These are phyloP conservation scores for Sebastes elongatus DNA, from an alignment of 2,797 vertebrate genomes.

Conservation along the genomic window DNA sequence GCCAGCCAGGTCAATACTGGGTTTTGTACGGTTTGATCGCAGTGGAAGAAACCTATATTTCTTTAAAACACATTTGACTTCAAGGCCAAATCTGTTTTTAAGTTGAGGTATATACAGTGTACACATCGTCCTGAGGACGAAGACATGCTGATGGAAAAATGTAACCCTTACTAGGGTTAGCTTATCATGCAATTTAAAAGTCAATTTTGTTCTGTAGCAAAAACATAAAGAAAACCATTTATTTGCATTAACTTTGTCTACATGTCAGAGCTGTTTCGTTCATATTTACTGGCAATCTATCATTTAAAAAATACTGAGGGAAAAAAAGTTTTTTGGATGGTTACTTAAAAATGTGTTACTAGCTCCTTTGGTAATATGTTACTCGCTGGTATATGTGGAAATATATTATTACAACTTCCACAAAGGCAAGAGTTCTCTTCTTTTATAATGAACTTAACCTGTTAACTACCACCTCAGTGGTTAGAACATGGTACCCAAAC, in stretches of 20 bases:
- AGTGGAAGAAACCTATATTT: constrained; percentile 50
- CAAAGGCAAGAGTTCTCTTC: background rate
- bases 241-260: background rate
- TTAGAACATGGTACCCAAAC: background rate
- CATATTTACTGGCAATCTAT: background rate
- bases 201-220: background rate
- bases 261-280: background rate
- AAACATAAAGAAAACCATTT: background rate
- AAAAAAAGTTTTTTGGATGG: background rate
- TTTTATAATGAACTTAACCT: background rate
- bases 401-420: background rate
- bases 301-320: background rate
- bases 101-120: constrained; percentile 2
- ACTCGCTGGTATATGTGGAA: background rate
- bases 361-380: background rate
- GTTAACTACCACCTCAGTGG: background rate
- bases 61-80: constrained; percentile 63
- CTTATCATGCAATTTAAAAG: background rate
- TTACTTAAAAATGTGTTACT: background rate
- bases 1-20: constrained; percentile 73
- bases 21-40: constrained; percentile 69
- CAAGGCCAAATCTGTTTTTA: constrained; percentile 41
- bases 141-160: background rate
- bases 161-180: background rate
- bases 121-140: background rate